Evolutionary conservation across 2,888 invertebrate species (phyloP).

Genomic region (Chrysina gloriosa): DNA sequence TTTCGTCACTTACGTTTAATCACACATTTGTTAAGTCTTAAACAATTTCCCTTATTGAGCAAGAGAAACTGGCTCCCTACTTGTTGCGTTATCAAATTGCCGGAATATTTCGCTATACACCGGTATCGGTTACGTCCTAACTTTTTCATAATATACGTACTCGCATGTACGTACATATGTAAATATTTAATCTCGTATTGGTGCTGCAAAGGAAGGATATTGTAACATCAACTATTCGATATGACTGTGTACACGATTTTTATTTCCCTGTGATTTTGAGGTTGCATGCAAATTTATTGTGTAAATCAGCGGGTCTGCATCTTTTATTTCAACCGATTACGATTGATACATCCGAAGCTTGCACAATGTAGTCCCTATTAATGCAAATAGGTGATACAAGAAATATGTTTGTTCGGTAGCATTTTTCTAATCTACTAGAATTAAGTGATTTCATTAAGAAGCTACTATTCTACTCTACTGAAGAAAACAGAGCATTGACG

Average conservation of each 20-base stretch:
- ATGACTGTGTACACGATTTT: background rate
- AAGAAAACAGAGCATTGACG: too few species aligned
- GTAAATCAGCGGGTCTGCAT: background rate
- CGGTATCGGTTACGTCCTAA: background rate
- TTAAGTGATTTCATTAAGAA: too few species aligned
- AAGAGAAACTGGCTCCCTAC: background rate
- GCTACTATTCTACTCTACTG: too few species aligned
- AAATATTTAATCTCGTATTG: background rate
- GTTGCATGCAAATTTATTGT: background rate
- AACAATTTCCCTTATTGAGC: constrained; percentile 23
- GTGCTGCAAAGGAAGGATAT: background rate
- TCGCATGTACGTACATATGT: too few species aligned
- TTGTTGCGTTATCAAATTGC: constrained; percentile 5
- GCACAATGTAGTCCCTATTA: too few species aligned
- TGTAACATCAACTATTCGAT: background rate
- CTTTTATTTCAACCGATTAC: too few species aligned
- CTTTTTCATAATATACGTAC: constrained; percentile 7
- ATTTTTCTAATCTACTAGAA: too few species aligned
- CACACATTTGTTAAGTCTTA: background rate
- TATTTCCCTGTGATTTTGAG: background rate
- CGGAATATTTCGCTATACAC: constrained; percentile 10
- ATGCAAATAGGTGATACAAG: too few species aligned
- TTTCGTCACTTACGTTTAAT: background rate
- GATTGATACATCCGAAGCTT: too few species aligned
- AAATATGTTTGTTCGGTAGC: too few species aligned